These are phyloP conservation scores for Thecophora atra DNA, from an alignment of 2,888 invertebrate species.

Conservation along the genomic window DNA sequence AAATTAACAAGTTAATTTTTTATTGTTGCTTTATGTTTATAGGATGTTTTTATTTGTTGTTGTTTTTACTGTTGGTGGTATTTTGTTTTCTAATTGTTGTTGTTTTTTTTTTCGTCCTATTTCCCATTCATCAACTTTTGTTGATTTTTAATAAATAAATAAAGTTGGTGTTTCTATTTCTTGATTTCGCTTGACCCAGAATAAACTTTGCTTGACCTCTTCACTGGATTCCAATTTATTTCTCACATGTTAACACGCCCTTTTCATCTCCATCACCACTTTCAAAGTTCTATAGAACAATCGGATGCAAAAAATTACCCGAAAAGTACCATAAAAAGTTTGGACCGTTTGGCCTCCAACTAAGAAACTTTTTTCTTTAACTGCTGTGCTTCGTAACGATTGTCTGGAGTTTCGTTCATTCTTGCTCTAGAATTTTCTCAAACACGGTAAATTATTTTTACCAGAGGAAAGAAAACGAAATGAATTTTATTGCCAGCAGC, in stretches of 20 bases:
- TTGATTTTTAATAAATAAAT: too few species aligned
- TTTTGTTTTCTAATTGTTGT: too few species aligned
- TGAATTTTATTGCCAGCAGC: constrained; percentile 25
- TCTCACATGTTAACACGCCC: not conserved
- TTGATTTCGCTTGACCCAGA: not conserved
- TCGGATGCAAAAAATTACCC: too few species aligned
- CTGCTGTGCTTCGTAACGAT: not conserved
- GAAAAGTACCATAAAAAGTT: not conserved
- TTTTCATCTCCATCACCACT: not conserved
- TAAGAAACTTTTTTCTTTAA: not conserved
- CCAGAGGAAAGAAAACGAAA: constrained; percentile 25
- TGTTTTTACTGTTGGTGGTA: too few species aligned
- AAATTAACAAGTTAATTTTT: too few species aligned
- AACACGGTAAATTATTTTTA: constrained; percentile 18
- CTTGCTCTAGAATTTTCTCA: not conserved
- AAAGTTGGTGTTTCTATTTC: too few species aligned
- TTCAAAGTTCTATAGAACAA: too few species aligned
- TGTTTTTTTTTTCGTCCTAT: too few species aligned
- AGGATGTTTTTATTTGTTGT: too few species aligned
- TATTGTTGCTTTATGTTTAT: too few species aligned
- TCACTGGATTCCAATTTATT: not conserved
- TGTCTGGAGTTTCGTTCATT: not conserved
- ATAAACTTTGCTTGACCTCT: not conserved
- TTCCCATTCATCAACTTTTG: too few species aligned
- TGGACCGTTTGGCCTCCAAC: constrained; percentile 1